Evolutionary conservation across 1,140 invertebrate species (phyloP).

Genomic region (Panagrolaimus sp.): DNA sequence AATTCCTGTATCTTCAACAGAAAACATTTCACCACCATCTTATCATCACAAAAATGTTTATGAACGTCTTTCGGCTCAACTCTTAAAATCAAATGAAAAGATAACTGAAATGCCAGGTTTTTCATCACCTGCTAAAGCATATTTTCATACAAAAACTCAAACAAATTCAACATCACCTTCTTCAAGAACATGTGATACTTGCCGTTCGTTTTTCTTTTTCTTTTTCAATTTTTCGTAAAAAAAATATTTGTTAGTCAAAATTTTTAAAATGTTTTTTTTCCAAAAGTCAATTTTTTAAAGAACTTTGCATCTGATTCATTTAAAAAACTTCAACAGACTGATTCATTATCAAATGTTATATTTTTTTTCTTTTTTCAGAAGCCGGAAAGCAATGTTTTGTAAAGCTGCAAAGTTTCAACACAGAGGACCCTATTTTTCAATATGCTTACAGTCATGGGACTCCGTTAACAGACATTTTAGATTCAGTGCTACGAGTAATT

Average conservation of each 20-base stretch:
- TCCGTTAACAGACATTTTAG: slow-evolving; percentile 30
- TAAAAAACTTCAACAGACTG: too few species aligned
- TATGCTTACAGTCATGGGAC: slow-evolving; percentile 43
- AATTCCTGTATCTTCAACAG: neutral
- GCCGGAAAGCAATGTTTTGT: slow-evolving; percentile 31
- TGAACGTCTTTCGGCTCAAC: neutral
- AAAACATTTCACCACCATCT: neutral
- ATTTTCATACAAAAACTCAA: neutral
- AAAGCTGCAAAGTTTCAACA: slow-evolving; percentile 36
- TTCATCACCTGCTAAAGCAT: neutral
- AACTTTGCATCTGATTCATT: too few species aligned
- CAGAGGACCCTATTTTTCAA: slow-evolving; percentile 34
- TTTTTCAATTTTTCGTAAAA: too few species aligned
- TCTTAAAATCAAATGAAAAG: too few species aligned
- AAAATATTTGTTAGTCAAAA: too few species aligned
- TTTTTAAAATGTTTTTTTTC: too few species aligned
- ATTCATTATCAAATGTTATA: neutral
- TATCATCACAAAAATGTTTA: neutral
- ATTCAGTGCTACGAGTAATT: slow-evolving; percentile 31
- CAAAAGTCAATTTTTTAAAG: too few species aligned
- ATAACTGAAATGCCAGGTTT: neutral
- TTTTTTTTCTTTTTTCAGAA: slow-evolving; percentile 29
- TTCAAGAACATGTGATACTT: slow-evolving; percentile 10
- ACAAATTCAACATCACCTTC: neutral
- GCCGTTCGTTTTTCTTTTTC: slow-evolving; percentile 10